phyloP scores from a whole-genome alignment of 2,797 vertebrate genomes.

The Varecia variegata region DNA sequence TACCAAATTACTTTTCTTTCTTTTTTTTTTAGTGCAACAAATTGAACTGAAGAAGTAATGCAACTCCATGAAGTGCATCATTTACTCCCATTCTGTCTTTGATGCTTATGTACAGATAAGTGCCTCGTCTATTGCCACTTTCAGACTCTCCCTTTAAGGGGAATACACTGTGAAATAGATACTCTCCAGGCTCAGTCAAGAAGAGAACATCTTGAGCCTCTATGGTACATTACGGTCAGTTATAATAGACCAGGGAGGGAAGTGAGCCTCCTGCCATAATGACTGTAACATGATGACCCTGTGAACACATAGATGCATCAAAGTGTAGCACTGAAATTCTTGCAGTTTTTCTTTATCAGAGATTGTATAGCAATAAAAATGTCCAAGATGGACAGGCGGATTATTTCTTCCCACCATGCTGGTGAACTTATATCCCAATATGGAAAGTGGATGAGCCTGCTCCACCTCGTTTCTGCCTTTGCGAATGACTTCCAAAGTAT shows the following conservation, averaged over 20 bases:
- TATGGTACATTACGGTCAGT: conserved; percentile 75
- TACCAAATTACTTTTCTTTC: conserved; percentile 60
- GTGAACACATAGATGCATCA: conserved; percentile 55
- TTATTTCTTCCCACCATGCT: background rate
- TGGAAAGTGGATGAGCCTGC: background rate
- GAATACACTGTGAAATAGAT: conserved; percentile 79
- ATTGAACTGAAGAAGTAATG: conserved; percentile 69
- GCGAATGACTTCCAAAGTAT: background rate
- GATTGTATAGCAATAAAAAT: background rate
- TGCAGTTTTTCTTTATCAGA: conserved; percentile 62
- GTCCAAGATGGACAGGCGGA: background rate
- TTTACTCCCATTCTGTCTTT: conserved; percentile 70
- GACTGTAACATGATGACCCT: conserved; percentile 64
- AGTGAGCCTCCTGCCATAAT: conserved; percentile 63
- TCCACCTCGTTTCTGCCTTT: background rate
- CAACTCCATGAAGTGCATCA: conserved; percentile 71
- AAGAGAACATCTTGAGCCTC: conserved; percentile 71
- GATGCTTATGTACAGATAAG: conserved; percentile 74
- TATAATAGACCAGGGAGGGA: conserved; percentile 61
- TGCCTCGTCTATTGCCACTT: conserved; percentile 62
- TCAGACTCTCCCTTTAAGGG: conserved; percentile 76
- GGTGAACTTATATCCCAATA: background rate
- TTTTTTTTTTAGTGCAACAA: background rate
- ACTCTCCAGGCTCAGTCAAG: conserved; percentile 74
- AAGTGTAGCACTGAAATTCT: background rate